A percentile compares a stretch with the other conserved stretches of the same genome.
Conservation (phyloP, 2,113 vertebrate genomes). For the Lathamus discolor region DNA sequence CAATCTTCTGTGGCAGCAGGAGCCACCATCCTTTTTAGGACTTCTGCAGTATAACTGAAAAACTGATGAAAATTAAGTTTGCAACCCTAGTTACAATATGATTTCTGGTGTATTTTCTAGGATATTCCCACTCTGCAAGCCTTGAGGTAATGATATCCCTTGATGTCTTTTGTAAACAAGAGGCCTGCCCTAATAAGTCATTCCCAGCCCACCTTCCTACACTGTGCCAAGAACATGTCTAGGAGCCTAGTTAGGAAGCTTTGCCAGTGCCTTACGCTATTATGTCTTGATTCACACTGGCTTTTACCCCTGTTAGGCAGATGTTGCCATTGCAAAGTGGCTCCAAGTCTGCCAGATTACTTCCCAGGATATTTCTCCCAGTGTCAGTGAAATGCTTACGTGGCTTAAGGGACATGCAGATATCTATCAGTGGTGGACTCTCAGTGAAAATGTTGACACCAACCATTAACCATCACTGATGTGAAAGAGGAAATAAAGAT, state of each 20-base stretch:
- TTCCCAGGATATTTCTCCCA: background rate
- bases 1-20: background rate
- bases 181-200: background rate
- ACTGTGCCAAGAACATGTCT: accelerated
- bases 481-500: background rate
- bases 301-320: background rate
- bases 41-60: background rate
- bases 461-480: background rate
- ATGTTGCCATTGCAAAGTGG: background rate
- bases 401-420: background rate
- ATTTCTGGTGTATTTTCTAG: background rate
- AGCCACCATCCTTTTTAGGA: background rate
- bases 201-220: background rate
- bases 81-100: background rate
- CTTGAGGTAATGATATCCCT: background rate
- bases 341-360: background rate
- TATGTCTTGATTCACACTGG: background rate
- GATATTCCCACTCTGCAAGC: background rate
- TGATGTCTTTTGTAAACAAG: background rate
- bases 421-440: background rate
- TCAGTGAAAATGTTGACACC: background rate
- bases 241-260: background rate
- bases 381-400: background rate
- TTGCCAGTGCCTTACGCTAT: background rate
- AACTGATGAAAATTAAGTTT: background rate